Evolutionary conservation across 2,113 vertebrate genomes (phyloP), one percentile per base, ranked within the genome.

Genomic region (Hippocampus comes): DNA sequence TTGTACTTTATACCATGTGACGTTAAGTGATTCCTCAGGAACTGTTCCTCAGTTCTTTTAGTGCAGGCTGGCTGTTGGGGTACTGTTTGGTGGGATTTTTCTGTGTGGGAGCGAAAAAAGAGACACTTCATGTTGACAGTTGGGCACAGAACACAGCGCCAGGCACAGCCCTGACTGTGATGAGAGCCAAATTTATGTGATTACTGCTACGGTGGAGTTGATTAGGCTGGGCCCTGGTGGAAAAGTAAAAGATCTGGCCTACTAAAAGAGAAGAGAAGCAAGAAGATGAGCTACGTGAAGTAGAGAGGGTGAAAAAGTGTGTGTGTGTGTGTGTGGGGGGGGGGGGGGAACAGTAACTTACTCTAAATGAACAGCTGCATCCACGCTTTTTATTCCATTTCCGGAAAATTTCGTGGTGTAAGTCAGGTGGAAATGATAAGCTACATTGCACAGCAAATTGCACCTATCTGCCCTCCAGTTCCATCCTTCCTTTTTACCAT

Each of bases 381-480:
- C 71, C 27, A 63, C 71, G 38, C 72, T 80, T 74, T 88, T 88
- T 85, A 85, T 84, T 86, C 78, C 74, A 78, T 82, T 67, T 42
- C 89, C 88, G 87, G 84, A 88, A 86, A 76, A 71, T 83, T 85
- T 90, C 81, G 85, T 81, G 82, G 77, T 87, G 84, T 86, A 88
- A 87, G 84, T 91, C 86, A 88, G 86, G 83, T 91, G 89, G 86
- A 92, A 90, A 89, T 88, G 89, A 86, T 87, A 90, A 88, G 86
- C 88, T 89, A 84, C 88, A 84, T 78, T 91, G 82, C 86, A 84
- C 72, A 80, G 82, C 79, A 84, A 81, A 89, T 87, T 88, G 83
- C 81, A 80, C 75, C 76, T 79, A 76, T 78, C 77, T 76, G 72
- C 72, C 67, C 70, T 81, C 74, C 77, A 84, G 10, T 63, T 78